phyloP scores from a whole-genome alignment of 2,797 vertebrate species.

The Platyrinchus mystaceus region DNA sequence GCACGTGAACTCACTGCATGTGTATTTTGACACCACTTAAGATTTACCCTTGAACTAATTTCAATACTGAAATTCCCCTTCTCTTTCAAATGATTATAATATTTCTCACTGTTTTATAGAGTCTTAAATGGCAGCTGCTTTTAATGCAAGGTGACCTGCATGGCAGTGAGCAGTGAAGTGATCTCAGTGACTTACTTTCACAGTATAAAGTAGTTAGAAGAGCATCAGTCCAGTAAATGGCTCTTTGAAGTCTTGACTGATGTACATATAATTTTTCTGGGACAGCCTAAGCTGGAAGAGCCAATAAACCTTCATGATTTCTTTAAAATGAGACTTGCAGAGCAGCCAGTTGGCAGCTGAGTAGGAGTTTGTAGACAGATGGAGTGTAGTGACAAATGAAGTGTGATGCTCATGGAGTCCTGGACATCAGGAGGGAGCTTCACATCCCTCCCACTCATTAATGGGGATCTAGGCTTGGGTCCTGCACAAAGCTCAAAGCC shows the following conservation, averaged over 20 bases:
- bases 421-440: neutral
- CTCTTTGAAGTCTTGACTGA: neutral
- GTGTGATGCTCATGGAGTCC: neutral
- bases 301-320: neutral
- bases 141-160: neutral
- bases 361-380: conserved; percentile 50
- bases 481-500: neutral
- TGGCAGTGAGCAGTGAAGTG: neutral
- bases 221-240: neutral
- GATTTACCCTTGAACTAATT: neutral
- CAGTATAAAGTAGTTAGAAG: neutral
- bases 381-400: conserved; percentile 26
- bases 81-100: conserved; percentile 1
- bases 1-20: neutral
- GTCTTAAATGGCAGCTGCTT: neutral
- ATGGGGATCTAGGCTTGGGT: neutral
- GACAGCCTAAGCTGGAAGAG: neutral
- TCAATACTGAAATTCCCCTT: neutral
- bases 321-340: neutral
- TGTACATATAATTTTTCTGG: neutral
- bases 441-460: neutral
- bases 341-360: conserved; percentile 47
- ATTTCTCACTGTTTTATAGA: conserved; percentile 7
- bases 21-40: neutral
- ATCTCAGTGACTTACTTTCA: neutral